Percentiles rank a stretch among this genome's conserved stretches.
Conservation (phyloP, 2,888 invertebrate species). For the Mechanitis messenoides region DNA sequence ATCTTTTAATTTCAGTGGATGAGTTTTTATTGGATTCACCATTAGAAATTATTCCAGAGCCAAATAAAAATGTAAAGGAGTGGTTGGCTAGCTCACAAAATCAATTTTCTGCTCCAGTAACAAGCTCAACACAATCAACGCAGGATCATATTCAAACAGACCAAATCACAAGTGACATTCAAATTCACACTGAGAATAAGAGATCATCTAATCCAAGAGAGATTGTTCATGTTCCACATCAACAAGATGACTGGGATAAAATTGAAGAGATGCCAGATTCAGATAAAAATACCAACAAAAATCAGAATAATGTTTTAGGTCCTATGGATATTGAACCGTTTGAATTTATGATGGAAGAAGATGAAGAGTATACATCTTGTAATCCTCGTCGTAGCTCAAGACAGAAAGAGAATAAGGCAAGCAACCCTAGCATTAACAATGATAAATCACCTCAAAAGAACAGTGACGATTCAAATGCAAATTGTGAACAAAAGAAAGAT, state of each 20-base stretch:
- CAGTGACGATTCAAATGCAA: conserved; percentile 35
- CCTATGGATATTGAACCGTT: conserved; percentile 54
- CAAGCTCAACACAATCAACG: conserved; percentile 43
- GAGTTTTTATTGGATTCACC: conserved; percentile 43
- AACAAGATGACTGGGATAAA: conserved; percentile 67
- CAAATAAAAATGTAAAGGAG: conserved; percentile 57
- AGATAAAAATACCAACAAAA: conserved; percentile 38
- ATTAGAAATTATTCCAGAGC: conserved; percentile 36
- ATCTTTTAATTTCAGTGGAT: conserved; percentile 50
- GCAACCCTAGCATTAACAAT: conserved; percentile 33
- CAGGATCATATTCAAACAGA: conserved; percentile 40
- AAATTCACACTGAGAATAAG: conserved; percentile 45
- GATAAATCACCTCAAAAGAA: conserved; percentile 39
- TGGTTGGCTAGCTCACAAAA: conserved; percentile 65
- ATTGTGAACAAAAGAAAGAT: conserved; percentile 37
- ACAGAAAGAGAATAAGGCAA: conserved; percentile 44
- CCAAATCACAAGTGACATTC: conserved; percentile 47
- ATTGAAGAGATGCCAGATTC: conserved; percentile 56
- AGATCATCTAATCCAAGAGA: conserved; percentile 40
- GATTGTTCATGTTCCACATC: conserved; percentile 39
- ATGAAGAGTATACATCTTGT: conserved; percentile 46
- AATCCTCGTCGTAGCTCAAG: conserved; percentile 61
- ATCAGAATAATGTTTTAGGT: conserved; percentile 46
- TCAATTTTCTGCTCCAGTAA: conserved; percentile 55
- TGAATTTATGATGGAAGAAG: conserved; percentile 40